phyloP scores from a whole-genome alignment of 2,113 vertebrate species.

The Eurystomus gularis region DNA sequence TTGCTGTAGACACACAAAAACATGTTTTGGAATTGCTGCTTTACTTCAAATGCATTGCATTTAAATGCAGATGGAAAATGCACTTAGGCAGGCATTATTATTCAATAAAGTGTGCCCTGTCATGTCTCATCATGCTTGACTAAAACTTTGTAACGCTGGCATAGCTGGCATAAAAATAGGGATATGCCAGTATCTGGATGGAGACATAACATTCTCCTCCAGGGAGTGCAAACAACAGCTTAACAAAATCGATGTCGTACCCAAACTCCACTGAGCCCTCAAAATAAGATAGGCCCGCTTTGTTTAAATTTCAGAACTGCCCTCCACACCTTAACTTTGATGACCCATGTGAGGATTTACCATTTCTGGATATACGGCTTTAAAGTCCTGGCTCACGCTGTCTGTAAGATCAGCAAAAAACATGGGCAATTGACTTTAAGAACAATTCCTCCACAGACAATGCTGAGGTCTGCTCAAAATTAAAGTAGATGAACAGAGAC shows the following conservation, averaged over 20 bases:
- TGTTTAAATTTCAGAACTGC: background rate
- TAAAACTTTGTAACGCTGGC: conserved; percentile 43
- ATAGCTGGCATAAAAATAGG: conserved; percentile 48
- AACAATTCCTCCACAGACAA: background rate
- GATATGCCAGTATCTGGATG: conserved; percentile 38
- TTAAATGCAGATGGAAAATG: conserved; percentile 52
- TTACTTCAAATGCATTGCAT: conserved; percentile 21
- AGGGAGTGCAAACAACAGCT: background rate
- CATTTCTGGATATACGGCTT: background rate
- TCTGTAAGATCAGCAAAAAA: background rate
- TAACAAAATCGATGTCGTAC: background rate
- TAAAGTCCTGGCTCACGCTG: background rate
- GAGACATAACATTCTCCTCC: conserved; percentile 18
- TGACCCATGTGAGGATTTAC: background rate
- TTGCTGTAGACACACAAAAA: background rate
- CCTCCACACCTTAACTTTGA: background rate
- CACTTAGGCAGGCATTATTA: conserved; percentile 46
- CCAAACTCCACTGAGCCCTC: background rate
- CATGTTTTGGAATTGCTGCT: background rate
- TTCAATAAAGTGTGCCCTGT: conserved; percentile 36
- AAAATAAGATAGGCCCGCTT: background rate
- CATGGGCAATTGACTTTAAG: background rate
- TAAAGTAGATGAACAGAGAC: background rate
- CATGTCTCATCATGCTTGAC: conserved; percentile 52
- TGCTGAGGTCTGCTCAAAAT: background rate